A percentile compares a stretch with the other conserved stretches of the same genome.
These are phyloP conservation scores for Macaca mulatta DNA, from an alignment of 2,113 vertebrate genomes.

Conservation along the genomic window DNA sequence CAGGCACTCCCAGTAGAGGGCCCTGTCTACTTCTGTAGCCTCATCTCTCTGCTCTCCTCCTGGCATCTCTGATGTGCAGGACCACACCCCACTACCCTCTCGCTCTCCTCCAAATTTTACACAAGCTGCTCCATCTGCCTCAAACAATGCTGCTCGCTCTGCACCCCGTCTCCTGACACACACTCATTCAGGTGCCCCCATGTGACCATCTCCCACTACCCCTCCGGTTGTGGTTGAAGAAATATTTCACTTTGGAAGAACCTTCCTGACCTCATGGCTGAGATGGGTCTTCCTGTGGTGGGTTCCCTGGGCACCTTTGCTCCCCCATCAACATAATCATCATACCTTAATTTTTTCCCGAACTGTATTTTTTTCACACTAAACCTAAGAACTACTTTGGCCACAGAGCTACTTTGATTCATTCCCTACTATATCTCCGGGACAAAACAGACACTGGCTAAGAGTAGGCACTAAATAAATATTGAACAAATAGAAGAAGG, in stretches of 20 bases:
- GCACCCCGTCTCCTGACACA: background rate
- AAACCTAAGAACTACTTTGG: background rate
- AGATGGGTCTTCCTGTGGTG: background rate
- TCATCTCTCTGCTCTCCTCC: background rate
- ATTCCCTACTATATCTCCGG: background rate
- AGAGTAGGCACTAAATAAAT: background rate
- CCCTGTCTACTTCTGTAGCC: background rate
- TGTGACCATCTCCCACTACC: background rate
- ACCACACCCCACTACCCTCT: background rate
- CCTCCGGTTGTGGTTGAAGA: background rate
- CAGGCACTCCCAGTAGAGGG: background rate
- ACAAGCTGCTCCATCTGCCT: background rate
- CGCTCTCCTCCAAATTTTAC: background rate
- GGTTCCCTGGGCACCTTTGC: background rate
- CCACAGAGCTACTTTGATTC: background rate
- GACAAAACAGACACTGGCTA: background rate
- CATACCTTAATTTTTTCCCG: background rate
- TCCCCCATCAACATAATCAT: background rate
- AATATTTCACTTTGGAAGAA: background rate
- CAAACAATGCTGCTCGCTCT: too few species aligned
- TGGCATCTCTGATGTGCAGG: background rate
- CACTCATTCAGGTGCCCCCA: background rate
- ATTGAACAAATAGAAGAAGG: background rate
- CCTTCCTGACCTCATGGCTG: background rate
- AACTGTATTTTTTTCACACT: background rate